Conservation (phyloP, 2,113 vertebrate genomes). For the Ammodytes marinus region DNA sequence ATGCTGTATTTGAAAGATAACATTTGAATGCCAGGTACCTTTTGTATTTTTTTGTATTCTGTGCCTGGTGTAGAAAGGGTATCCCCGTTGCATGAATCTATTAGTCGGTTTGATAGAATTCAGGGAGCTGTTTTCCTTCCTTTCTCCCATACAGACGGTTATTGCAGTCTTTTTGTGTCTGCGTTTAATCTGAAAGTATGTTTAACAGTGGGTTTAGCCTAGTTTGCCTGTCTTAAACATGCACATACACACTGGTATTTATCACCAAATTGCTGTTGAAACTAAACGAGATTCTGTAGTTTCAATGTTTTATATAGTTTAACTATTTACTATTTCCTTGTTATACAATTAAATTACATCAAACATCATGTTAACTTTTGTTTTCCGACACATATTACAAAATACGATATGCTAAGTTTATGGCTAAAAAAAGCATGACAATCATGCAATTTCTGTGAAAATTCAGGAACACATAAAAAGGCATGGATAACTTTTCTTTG, state of each 20-base stretch:
- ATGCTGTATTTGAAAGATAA: not conserved
- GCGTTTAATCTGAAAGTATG: not conserved
- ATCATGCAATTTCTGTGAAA: slow-evolving; percentile 2
- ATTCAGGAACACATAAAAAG: slow-evolving; percentile 8
- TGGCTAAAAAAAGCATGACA: not conserved
- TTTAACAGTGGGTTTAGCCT: not conserved
- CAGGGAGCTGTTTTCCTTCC: slow-evolving; percentile 6
- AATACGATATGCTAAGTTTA: not conserved
- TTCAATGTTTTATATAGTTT: not conserved
- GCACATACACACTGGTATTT: not conserved
- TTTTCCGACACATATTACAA: slow-evolving; percentile 1
- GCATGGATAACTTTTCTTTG: slow-evolving; percentile 13
- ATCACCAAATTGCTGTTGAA: not conserved
- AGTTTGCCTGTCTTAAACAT: not conserved
- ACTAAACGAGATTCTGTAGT: not conserved
- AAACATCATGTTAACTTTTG: not conserved
- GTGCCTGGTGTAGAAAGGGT: not conserved
- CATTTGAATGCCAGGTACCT: not conserved
- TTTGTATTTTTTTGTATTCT: not conserved
- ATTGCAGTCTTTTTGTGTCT: slow-evolving; percentile 11
- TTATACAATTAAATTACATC: not conserved
- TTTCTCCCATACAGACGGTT: slow-evolving; percentile 1
- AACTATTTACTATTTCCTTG: not conserved
- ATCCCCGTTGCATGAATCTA: not conserved
- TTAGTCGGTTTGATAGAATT: not conserved